Evolutionary conservation across 2,888 invertebrate genomes (phyloP).

Genomic region (Metallyticus violacea): DNA sequence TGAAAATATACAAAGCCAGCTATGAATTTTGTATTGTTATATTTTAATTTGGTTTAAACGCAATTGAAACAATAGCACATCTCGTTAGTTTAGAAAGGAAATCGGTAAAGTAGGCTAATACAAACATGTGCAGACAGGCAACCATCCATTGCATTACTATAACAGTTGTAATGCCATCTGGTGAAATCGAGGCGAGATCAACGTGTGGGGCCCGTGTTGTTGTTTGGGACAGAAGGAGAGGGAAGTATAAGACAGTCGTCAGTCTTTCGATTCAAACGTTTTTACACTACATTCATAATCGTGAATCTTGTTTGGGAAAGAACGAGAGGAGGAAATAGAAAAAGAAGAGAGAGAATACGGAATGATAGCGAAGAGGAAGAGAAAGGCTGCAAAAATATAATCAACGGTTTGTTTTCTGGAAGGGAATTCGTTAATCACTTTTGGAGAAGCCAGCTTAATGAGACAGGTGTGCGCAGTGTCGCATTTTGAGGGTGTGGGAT

Average conservation of each 20-base stretch:
- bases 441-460: background rate
- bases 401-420: background rate
- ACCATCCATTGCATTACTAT: background rate
- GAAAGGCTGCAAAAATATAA: background rate
- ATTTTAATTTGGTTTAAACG: too few relatives aligned
- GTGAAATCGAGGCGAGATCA: background rate
- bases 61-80: background rate
- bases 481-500: background rate
- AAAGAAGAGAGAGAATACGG: background rate
- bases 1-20: too few relatives aligned
- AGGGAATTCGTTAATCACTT: background rate
- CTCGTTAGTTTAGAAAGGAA: too few relatives aligned
- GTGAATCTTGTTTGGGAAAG: background rate
- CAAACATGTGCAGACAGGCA: too few relatives aligned
- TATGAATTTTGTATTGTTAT: too few relatives aligned
- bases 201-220: background rate
- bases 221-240: background rate
- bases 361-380: background rate
- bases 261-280: too few relatives aligned
- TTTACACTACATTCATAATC: background rate
- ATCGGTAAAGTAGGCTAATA: background rate
- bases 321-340: too few relatives aligned
- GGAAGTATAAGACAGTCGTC: background rate
- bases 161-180: slow-evolving; percentile 1
- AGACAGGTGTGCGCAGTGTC: background rate